These are phyloP conservation scores for Cyclopterus lumpus DNA, from an alignment of 2,797 vertebrate genomes.

Conservation along the genomic window DNA sequence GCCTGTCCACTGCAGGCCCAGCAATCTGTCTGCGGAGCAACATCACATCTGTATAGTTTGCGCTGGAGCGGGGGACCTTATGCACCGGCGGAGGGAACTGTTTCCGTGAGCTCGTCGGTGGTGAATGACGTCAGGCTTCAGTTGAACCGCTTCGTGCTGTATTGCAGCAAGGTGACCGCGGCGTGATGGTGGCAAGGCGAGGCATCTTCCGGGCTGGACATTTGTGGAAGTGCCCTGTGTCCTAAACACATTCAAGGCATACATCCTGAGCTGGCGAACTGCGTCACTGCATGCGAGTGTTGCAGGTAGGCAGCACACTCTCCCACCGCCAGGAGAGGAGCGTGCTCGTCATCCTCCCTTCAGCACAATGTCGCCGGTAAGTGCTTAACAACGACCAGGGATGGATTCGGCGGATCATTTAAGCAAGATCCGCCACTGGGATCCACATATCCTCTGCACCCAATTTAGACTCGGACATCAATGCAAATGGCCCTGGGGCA, in stretches of 20 bases:
- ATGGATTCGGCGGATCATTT: conserved; percentile 87
- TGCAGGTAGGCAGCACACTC: conserved; percentile 83
- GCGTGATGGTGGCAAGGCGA: conserved; percentile 50
- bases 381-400: conserved; percentile 61
- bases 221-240: conserved; percentile 49
- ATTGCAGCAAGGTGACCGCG: conserved; percentile 61
- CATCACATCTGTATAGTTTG: conserved; percentile 3
- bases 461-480: conserved; percentile 77
- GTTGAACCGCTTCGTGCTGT: conserved; percentile 35
- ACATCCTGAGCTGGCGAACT: conserved; percentile 78
- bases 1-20: conserved; percentile 36
- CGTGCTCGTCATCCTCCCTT: conserved; percentile 67
- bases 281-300: conserved; percentile 80
- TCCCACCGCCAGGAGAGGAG: conserved; percentile 69
- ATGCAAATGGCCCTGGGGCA: conserved; percentile 70
- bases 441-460: conserved; percentile 79
- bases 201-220: conserved; percentile 46
- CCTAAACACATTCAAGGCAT: conserved; percentile 46
- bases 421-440: conserved; percentile 77
- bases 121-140: conserved; percentile 60
- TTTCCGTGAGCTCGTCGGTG: conserved; percentile 48
- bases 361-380: conserved; percentile 69
- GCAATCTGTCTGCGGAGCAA: conserved; percentile 27
- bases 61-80: conserved; percentile 19
- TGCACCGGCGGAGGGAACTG: conserved; percentile 52